Evolutionary conservation across 2,888 invertebrate genomes (phyloP).

Genomic region (Coelinius sp.): DNA sequence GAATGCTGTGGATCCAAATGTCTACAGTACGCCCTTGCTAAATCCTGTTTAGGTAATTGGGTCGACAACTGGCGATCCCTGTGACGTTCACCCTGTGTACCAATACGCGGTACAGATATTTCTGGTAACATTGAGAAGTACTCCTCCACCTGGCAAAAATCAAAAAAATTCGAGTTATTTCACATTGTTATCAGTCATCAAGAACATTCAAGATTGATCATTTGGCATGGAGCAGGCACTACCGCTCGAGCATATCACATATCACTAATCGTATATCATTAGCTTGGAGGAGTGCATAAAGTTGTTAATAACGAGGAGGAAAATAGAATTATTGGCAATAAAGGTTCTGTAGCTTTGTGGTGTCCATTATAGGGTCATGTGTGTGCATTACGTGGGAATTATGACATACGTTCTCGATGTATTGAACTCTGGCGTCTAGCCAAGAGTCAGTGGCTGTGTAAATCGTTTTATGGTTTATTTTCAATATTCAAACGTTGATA

Average conservation of each 20-base stretch:
- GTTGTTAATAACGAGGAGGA: constrained; percentile 44
- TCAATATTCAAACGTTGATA: not conserved
- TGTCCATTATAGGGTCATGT: constrained; percentile 25
- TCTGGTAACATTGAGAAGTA: constrained; percentile 91
- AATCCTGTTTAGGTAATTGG: constrained; percentile 95
- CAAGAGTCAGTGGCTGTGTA: constrained; percentile 49
- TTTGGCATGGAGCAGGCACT: constrained; percentile 28
- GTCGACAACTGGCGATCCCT: constrained; percentile 86
- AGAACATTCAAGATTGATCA: constrained; percentile 13
- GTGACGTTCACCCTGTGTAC: constrained; percentile 85
- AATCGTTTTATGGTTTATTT: not conserved
- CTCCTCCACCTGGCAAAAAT: constrained; percentile 84
- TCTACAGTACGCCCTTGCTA: constrained; percentile 90
- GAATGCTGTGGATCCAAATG: constrained; percentile 85
- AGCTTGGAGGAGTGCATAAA: constrained; percentile 42
- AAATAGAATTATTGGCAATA: constrained; percentile 40
- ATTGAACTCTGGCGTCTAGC: constrained; percentile 57
- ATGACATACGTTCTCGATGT: constrained; percentile 50
- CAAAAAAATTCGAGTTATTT: constrained; percentile 10
- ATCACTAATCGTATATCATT: constrained; percentile 47
- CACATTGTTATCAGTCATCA: constrained; percentile 1
- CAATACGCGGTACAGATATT: constrained; percentile 78
- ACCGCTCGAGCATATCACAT: constrained; percentile 44
- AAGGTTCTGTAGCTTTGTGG: constrained; percentile 42
- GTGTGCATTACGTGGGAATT: not conserved